Evolutionary conservation across 2,797 vertebrate species (phyloP).

Genomic region (Chelon auratus): DNA sequence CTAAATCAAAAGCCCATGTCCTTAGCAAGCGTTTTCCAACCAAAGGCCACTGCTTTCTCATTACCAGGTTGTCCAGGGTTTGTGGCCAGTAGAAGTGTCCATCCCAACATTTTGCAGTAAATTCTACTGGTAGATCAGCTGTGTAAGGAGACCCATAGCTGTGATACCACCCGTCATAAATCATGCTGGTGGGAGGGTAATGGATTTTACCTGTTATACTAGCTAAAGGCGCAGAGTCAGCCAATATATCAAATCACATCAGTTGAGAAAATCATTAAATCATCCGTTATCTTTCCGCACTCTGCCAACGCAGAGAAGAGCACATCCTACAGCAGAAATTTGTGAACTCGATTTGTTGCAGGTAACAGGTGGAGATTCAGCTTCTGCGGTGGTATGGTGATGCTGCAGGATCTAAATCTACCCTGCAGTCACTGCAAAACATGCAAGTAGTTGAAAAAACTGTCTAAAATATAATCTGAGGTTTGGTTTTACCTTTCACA

Average conservation of each 20-base stretch:
- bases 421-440: conserved; percentile 18
- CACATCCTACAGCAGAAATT: conserved; percentile 48
- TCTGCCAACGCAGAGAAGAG: conserved; percentile 49
- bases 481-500: conserved; percentile 24
- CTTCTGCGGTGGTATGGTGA: conserved; percentile 13
- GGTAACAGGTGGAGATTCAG: conserved; percentile 54
- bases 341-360: conserved; percentile 51
- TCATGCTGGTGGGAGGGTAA: conserved; percentile 76
- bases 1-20: conserved; percentile 48
- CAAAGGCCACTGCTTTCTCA: conserved; percentile 67
- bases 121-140: conserved; percentile 66
- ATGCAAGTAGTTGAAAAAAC: conserved; percentile 24
- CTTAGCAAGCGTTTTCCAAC: conserved; percentile 53
- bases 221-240: conserved; percentile 79
- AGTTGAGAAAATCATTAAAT: conserved; percentile 81
- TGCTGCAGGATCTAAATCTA: conserved; percentile 19
- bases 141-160: conserved; percentile 67
- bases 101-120: conserved; percentile 62
- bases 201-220: conserved; percentile 80
- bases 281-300: conserved; percentile 70
- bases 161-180: conserved; percentile 73
- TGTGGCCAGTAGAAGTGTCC: conserved; percentile 52
- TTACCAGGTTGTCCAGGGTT: conserved; percentile 40
- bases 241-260: conserved; percentile 79
- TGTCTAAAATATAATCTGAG: background rate